Evolutionary conservation across 2,888 invertebrate species (phyloP).

Genomic region (Latrodectus hesperus): DNA sequence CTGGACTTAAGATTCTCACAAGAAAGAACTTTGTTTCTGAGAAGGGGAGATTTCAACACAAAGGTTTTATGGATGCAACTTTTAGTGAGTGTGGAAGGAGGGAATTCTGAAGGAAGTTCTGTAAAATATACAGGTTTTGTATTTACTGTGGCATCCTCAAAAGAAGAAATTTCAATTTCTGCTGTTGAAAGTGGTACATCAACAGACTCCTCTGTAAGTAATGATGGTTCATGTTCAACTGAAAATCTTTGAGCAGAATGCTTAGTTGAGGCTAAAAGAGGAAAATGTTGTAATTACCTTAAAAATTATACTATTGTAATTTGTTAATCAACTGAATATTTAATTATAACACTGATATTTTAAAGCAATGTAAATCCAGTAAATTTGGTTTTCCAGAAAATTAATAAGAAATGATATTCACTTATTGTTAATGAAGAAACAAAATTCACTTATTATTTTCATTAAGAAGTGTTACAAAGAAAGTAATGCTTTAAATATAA

Average conservation of each 20-base stretch:
- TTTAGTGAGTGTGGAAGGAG: neutral
- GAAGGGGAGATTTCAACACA: neutral
- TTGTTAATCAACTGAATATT: no score
- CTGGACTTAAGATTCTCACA: neutral
- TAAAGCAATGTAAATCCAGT: no score
- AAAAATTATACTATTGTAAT: no score
- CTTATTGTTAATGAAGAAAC: no score
- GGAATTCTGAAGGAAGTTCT: neutral
- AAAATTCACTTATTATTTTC: no score
- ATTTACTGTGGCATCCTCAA: neutral
- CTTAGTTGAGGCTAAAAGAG: neutral
- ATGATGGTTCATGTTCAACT: neutral
- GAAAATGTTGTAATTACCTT: neutral
- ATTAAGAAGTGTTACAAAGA: no score
- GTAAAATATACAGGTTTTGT: no score
- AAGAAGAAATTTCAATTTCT: neutral
- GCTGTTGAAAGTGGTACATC: neutral
- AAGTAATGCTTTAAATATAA: no score
- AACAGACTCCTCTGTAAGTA: neutral
- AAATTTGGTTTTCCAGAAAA: no score
- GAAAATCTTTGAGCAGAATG: neutral
- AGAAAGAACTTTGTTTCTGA: neutral
- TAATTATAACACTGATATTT: no score
- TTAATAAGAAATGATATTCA: no score
- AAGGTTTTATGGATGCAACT: neutral